phyloP scores from a whole-genome alignment of 2,888 invertebrate species.

The Dicyrtomina minuta region DNA sequence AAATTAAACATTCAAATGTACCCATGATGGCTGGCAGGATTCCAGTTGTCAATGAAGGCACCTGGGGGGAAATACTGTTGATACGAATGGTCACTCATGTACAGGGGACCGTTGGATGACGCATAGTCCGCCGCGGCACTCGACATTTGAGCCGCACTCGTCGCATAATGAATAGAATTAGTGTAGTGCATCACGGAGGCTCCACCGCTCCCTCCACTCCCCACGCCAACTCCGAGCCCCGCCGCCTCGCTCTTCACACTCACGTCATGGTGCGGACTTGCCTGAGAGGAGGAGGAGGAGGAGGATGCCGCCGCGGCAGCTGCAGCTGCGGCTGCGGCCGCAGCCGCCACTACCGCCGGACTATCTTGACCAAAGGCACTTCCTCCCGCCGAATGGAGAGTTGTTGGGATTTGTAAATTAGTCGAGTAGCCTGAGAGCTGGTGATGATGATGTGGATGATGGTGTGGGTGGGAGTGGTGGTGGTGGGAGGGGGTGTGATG shows the following conservation, averaged over 20 bases:
- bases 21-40: conserved; percentile 20
- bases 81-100: conserved; percentile 48
- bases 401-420: conserved; percentile 18
- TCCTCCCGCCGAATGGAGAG: conserved; percentile 20
- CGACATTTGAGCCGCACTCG: conserved; percentile 29
- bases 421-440: conserved; percentile 22
- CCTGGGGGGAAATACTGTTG: conserved; percentile 50
- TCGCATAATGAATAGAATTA: conserved; percentile 37
- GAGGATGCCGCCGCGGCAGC: conserved; percentile 35
- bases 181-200: conserved; percentile 40
- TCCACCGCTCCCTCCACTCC: conserved; percentile 19
- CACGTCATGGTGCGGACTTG: conserved; percentile 41
- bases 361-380: conserved; percentile 33
- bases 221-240: too few relatives aligned
- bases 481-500: conserved; percentile 40
- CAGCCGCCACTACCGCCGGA: conserved; percentile 21
- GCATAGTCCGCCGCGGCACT: conserved; percentile 39
- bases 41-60: conserved; percentile 46
- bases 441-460: conserved; percentile 40
- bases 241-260: conserved; percentile 9
- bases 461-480: conserved; percentile 27
- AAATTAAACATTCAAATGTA: conserved; percentile 29
- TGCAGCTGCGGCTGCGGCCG: conserved; percentile 34
- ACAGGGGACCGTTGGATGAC: conserved; percentile 38
- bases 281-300: conserved; percentile 22